Evolutionary conservation across 2,888 invertebrate genomes (phyloP), one percentile per base, ranked within the genome.

Genomic region (Epirrhoe tristata): DNA sequence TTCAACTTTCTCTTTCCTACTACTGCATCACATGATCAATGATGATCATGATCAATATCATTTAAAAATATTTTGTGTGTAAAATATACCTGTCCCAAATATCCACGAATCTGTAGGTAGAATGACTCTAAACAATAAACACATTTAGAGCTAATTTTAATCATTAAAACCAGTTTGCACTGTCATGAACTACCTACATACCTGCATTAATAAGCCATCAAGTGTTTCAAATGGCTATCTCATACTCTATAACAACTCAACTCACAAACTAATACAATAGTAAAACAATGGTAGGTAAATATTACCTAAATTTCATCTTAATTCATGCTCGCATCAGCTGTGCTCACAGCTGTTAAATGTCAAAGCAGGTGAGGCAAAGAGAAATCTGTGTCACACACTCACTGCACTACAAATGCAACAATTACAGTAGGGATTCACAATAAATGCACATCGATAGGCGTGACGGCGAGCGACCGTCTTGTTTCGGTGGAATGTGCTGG

Each of bases 271-370:
- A 6, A 61, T 12, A 17, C 17, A 31, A 7, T 31, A 51, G 16
- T 50, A 34, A 36, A 52, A 52, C 51, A 59, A 52, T n/a, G 52
- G 24, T 48, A 69, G 63, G 69, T 63, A 67, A 75, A 70, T 69
- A 79, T 85, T 89, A 93, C 93, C 93, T 89, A 91, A 87, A 85
- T 93, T 90, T 92, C 93, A 93, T 93, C 87, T 93, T 93, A 92
- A 89, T 90, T 91, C 93, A 93, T 93, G 87, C 82, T 90, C 84
- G 77, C 76, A 82, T 83, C 85, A 82, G 80, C 82, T 85, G 78
- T 77, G 75, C 76, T 77, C 81, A 84, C 90, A 87, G 90, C 87
- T 85, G 84, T 84, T 85, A 77, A n/a, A 71, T 78, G 80, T 70
- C 63, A 75, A 80, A 77, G 72, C 78, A 72, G 70, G 71, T 77